phyloP scores from a whole-genome alignment of 2,888 invertebrate genomes.

The Himalopsyche anomala region DNA sequence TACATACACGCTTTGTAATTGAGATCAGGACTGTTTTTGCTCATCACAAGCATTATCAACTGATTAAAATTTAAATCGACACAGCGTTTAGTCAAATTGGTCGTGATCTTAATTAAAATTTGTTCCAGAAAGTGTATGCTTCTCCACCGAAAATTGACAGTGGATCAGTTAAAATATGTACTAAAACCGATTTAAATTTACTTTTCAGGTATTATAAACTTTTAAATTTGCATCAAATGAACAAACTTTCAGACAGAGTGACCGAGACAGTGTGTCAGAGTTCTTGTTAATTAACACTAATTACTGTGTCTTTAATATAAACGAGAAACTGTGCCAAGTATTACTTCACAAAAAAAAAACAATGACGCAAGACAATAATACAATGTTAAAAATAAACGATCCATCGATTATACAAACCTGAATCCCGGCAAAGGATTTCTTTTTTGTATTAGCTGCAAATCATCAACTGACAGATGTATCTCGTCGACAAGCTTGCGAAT shows the following conservation, averaged over 20 bases:
- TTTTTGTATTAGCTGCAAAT: slow-evolving; percentile 27
- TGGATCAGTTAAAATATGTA: too few relatives aligned
- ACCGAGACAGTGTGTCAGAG: not conserved
- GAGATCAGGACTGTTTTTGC: too few relatives aligned
- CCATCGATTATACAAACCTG: slow-evolving; percentile 1
- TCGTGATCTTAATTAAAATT: too few relatives aligned
- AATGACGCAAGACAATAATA: slow-evolving; percentile 13
- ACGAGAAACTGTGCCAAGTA: slow-evolving; percentile 8
- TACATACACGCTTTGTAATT: too few relatives aligned
- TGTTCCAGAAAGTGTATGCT: too few relatives aligned
- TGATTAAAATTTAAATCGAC: too few relatives aligned
- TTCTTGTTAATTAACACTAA: not conserved
- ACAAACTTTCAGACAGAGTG: not conserved
- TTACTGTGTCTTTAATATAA: not conserved
- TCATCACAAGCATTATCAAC: too few relatives aligned
- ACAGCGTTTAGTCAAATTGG: too few relatives aligned
- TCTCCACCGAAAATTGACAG: too few relatives aligned
- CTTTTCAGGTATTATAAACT: slow-evolving; percentile 8
- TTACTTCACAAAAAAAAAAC: not conserved
- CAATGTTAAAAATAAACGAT: not conserved
- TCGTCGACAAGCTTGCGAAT: slow-evolving; percentile 64
- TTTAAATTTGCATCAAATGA: not conserved
- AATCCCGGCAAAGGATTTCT: not conserved
- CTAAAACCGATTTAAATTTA: not conserved
- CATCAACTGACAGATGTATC: slow-evolving; percentile 61